Evolutionary conservation across 2,797 vertebrate genomes (phyloP), one percentile per base, ranked within the genome.

Genomic region (Tenualosa ilisha): DNA sequence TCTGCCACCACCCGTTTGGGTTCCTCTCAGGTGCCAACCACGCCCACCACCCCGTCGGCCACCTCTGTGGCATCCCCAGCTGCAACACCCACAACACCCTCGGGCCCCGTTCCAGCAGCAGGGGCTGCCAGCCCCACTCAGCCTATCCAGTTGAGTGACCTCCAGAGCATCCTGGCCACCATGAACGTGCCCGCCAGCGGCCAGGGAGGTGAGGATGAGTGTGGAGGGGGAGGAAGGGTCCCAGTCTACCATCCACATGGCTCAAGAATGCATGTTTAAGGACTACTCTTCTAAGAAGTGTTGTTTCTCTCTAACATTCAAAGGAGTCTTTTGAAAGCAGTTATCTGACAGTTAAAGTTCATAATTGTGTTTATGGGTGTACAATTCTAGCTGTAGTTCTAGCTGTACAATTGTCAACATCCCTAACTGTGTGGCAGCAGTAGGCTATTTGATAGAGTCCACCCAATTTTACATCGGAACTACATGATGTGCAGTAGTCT

Each of bases 111-210:
- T 0, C 95, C 95, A 0, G 94, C 94, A 88, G 94, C 94, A 3
- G 96, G 96, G 0, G 93, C 94, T 0, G 93, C 96, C 63, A 98
- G 97, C 89, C 97, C 98, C 0, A 87, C 96, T 7, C 97, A 98
- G 92, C 97, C 97, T 92, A 99, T 99, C 90, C 98, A 99, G 92
- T 89, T 99, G 90, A 98, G 98, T 8, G 98, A 99, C 94, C 97
- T 99, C 20, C 98, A 99, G 95, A 99, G 94, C 93, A 99, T 99
- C 85, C 94, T 99, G 24, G 98, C 98, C 49, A 99, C 97, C 68
- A 99, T 99, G 98, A 98, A 98, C 0, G 98, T 99, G 87, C 94
- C 95, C 0, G 95, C 96, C 82, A 92, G 94, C 79, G 93, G 97
- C 84, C 89, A 96, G 79, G 96, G 95, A 92, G 97, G 97, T 99